Evolutionary conservation across 1,140 invertebrate species (phyloP).

Genomic region (Alviniconcha marisindica): DNA sequence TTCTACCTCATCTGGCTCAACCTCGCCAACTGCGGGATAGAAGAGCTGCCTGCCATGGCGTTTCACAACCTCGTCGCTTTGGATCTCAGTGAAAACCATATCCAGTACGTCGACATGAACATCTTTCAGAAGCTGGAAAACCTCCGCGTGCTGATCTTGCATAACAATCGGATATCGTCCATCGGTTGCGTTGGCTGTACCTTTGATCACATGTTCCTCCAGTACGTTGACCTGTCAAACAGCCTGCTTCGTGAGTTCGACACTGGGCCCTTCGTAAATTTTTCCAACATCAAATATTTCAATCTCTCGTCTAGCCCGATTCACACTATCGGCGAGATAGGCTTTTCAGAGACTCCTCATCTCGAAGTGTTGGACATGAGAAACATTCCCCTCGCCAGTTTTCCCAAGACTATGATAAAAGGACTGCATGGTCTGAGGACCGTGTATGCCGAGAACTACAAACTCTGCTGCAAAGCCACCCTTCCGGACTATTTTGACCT

Average conservation of each 20-base stretch:
- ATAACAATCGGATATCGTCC: conserved; percentile 51
- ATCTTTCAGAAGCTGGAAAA: conserved; percentile 23
- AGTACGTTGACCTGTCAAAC: conserved; percentile 18
- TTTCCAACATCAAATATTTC: conserved; percentile 44
- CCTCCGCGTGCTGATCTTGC: neutral
- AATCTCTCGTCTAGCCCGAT: conserved; percentile 36
- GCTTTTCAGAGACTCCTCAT: conserved; percentile 18
- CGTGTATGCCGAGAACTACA: conserved; percentile 47
- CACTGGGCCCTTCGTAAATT: conserved; percentile 39
- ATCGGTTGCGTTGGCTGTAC: conserved; percentile 50
- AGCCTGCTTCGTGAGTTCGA: conserved; percentile 49
- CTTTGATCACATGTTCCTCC: conserved; percentile 50
- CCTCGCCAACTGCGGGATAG: conserved; percentile 19
- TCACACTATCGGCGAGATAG: neutral
- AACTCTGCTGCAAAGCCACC: conserved; percentile 50
- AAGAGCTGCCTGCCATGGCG: neutral
- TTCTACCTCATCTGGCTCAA: conserved; percentile 39
- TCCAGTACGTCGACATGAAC: conserved; percentile 8
- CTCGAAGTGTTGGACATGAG: conserved; percentile 39
- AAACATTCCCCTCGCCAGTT: conserved; percentile 13
- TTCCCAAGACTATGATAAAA: conserved; percentile 47
- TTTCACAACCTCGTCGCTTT: conserved; percentile 38
- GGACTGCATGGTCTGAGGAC: conserved; percentile 39
- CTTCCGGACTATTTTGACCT: conserved; percentile 23
- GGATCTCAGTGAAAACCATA: conserved; percentile 34